Conservation (phyloP, 2,113 vertebrate species). For the Crypturellus undulatus region DNA sequence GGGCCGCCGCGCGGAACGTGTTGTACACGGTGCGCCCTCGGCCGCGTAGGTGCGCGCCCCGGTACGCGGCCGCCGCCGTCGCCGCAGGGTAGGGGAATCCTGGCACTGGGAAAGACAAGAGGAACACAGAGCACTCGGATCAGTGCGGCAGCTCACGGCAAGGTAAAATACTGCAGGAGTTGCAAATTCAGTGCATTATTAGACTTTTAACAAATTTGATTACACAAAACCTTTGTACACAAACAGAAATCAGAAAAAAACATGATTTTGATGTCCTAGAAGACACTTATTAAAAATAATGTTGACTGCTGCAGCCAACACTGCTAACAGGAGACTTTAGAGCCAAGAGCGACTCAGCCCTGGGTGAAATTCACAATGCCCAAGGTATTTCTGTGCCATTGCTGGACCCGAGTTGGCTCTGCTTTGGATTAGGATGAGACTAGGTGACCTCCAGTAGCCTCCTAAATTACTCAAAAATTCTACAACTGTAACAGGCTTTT, state of each 20-base stretch:
- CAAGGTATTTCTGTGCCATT: not conserved
- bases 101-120: constrained; percentile 83
- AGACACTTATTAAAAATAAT: not conserved
- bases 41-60: constrained; percentile 93
- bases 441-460: not conserved
- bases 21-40: constrained; percentile 95
- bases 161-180: not conserved
- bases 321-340: not conserved
- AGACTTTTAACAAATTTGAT: not conserved
- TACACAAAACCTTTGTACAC: accelerated
- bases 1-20: constrained; percentile 92
- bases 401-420: not conserved
- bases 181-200: not conserved
- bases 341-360: not conserved
- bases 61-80: constrained; percentile 91
- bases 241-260: not conserved
- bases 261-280: not conserved
- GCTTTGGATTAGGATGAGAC: not conserved
- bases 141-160: accelerated
- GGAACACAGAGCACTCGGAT: not conserved
- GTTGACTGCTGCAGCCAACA: not conserved
- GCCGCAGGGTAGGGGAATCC: constrained; percentile 95
- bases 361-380: not conserved
- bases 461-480: not conserved
- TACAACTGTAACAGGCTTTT: not conserved